Evolutionary conservation across 2,797 vertebrate species (phyloP).

Genomic region (Mergus octosetaceus): DNA sequence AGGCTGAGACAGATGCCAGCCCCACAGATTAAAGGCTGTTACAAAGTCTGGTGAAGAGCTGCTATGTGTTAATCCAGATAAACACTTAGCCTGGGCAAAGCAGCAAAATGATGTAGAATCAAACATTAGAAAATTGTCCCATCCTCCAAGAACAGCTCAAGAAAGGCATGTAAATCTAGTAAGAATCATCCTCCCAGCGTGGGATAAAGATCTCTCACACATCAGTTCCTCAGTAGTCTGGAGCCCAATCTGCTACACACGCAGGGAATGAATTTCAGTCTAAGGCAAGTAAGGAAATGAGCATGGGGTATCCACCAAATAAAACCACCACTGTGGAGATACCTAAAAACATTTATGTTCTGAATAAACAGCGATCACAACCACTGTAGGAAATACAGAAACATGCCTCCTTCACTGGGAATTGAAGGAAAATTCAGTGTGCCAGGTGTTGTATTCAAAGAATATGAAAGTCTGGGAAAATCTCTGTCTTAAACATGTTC

Average conservation of each 20-base stretch:
- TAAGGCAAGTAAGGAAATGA: accelerated
- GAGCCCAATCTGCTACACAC: neutral
- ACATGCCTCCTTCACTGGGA: neutral
- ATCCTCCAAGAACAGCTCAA: neutral
- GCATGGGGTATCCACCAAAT: too few species aligned
- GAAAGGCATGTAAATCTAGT: too few species aligned
- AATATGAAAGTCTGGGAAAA: neutral
- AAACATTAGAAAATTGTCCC: neutral
- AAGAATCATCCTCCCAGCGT: neutral
- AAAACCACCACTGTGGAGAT: accelerated
- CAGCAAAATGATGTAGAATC: neutral
- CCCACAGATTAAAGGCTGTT: neutral
- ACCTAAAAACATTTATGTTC: neutral
- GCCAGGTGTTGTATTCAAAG: neutral
- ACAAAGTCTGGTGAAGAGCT: neutral
- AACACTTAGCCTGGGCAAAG: accelerated
- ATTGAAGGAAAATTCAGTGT: neutral
- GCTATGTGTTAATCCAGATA: neutral
- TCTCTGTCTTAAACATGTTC: neutral
- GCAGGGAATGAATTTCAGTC: neutral
- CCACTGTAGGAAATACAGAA: accelerated
- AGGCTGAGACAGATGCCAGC: too few species aligned
- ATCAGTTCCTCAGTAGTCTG: neutral
- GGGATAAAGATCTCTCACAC: neutral
- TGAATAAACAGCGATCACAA: neutral